phyloP scores from a whole-genome alignment of 2,797 vertebrate genomes.

The Alfaro cultratus region DNA sequence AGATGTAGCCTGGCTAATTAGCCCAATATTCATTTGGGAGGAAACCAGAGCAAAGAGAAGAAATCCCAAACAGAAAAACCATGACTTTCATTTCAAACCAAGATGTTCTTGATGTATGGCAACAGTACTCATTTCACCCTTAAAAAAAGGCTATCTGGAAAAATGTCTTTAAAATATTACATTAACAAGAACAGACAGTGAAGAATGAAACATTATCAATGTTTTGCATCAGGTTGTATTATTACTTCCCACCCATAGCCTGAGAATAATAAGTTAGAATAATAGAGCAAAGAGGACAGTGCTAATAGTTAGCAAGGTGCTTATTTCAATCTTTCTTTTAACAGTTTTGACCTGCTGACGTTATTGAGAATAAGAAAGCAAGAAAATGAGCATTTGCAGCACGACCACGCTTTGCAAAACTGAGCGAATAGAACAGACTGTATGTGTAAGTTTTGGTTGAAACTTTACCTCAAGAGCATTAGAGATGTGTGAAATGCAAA shows the following conservation, averaged over 20 bases:
- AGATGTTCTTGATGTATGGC: neutral
- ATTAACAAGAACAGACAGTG: neutral
- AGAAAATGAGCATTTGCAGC: neutral
- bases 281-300: neutral
- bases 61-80: neutral
- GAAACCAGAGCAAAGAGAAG: neutral
- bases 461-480: constrained; percentile 24
- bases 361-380: neutral
- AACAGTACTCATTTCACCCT: neutral
- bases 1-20: neutral
- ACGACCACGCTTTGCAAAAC: constrained; percentile 18
- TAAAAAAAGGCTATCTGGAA: neutral
- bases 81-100: neutral
- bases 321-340: neutral
- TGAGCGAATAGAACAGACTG: constrained; percentile 11
- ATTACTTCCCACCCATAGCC: neutral
- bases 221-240: neutral
- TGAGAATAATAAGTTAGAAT: neutral
- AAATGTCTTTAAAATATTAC: neutral
- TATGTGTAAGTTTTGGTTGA: constrained; percentile 28
- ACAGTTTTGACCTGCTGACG: neutral
- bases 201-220: neutral
- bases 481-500: constrained; percentile 31
- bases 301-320: neutral
- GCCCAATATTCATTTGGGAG: neutral